phyloP scores from a whole-genome alignment of 1,140 invertebrate species.

The Antheraea pernyi region DNA sequence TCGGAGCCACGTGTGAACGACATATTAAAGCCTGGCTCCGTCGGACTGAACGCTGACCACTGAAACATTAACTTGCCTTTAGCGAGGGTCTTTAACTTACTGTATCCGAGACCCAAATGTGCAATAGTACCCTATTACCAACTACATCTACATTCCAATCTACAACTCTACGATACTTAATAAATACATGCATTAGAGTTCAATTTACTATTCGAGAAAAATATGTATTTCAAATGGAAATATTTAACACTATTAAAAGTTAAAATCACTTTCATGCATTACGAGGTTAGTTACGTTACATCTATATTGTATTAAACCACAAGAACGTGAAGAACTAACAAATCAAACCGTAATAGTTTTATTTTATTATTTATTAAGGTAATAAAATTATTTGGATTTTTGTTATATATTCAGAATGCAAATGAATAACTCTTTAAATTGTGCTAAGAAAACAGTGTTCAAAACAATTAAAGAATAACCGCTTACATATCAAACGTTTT shows the following conservation, averaged over 20 bases:
- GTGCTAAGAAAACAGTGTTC: neutral
- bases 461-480: neutral
- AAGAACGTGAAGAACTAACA: too few relatives aligned
- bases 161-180: neutral
- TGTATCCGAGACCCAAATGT: constrained; percentile 51
- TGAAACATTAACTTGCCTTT: constrained; percentile 73
- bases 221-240: too few relatives aligned
- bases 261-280: neutral
- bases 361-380: too few relatives aligned
- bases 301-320: neutral
- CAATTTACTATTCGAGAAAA: neutral
- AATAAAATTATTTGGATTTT: neutral
- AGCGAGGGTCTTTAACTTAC: constrained; percentile 44
- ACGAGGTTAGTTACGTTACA: constrained; percentile 2
- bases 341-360: too few relatives aligned
- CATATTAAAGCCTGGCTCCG: constrained; percentile 70
- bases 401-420: neutral
- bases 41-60: constrained; percentile 68
- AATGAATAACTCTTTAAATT: neutral
- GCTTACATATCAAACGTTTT: neutral
- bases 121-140: constrained; percentile 40
- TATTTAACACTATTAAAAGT: neutral
- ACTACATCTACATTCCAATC: constrained; percentile 4
- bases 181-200: constrained; percentile 3
- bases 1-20: constrained; percentile 43